These are phyloP conservation scores for Zapornia atra DNA, from an alignment of 2,113 vertebrate genomes.

Conservation along the genomic window DNA sequence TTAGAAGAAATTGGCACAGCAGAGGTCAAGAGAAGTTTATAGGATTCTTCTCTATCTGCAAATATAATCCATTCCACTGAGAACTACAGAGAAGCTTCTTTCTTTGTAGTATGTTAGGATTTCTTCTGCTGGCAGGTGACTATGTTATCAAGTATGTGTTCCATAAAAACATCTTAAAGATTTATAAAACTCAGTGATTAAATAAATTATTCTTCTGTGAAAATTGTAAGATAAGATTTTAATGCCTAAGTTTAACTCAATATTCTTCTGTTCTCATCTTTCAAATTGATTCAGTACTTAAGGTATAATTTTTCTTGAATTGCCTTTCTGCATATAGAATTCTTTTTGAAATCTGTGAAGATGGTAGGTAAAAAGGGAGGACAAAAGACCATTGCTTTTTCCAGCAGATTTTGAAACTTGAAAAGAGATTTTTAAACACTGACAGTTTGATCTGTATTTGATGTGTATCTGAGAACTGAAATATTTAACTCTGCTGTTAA, in stretches of 20 bases:
- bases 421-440: not conserved
- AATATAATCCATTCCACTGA: conserved; percentile 76
- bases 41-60: conserved; percentile 64
- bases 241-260: not conserved
- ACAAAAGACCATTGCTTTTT: not conserved
- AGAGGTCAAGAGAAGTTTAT: not conserved
- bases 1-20: not conserved
- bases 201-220: not conserved
- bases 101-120: conserved; percentile 75
- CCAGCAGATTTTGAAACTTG: not conserved
- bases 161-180: conserved; percentile 75
- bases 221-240: conserved; percentile 5
- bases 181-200: conserved; percentile 68
- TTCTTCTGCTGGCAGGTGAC: conserved; percentile 76
- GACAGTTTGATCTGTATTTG: not conserved
- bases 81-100: conserved; percentile 72
- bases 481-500: not conserved
- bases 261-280: not conserved
- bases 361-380: not conserved
- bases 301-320: not conserved
- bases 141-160: conserved; percentile 79
- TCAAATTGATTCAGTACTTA: not conserved
- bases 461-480: not conserved
- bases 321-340: not conserved
- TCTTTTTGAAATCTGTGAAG: not conserved